Evolutionary conservation across 1,140 invertebrate genomes (phyloP).

Genomic region (Drosophila virilis): DNA sequence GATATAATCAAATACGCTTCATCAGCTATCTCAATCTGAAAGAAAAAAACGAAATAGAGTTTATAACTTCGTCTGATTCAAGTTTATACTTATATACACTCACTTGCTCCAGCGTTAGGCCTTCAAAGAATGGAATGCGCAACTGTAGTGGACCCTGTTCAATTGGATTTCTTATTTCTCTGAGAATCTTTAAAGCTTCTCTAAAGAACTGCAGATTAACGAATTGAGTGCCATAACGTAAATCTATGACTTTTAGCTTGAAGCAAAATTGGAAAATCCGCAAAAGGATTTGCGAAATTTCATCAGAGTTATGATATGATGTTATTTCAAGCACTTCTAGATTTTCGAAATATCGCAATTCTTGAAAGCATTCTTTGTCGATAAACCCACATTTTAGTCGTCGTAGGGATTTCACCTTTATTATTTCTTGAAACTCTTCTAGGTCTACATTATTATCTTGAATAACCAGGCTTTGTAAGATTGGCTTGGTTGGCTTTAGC

Average conservation of each 20-base stretch:
- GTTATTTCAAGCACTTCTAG: constrained; percentile 11
- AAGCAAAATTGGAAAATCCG: background rate
- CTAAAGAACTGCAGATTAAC: background rate
- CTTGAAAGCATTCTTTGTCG: background rate
- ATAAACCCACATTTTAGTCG: constrained; percentile 3
- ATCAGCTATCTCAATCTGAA: constrained; percentile 1
- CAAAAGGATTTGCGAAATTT: background rate
- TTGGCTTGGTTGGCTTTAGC: background rate
- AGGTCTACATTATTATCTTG: background rate
- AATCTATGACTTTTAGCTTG: constrained; percentile 1
- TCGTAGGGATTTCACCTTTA: background rate
- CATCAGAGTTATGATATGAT: background rate
- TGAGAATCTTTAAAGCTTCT: constrained; percentile 6
- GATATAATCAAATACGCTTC: constrained; percentile 1
- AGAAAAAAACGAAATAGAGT: background rate
- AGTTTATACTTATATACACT: background rate
- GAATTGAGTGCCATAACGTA: constrained; percentile 4
- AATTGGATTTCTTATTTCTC: background rate
- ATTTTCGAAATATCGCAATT: background rate
- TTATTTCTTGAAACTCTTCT: background rate
- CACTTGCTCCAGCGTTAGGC: constrained; percentile 20
- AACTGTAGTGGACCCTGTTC: background rate
- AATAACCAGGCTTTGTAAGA: background rate
- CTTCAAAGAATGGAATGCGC: constrained; percentile 7
- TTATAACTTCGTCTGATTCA: too few relatives aligned